These are phyloP conservation scores for Tetranychus piercei DNA, from an alignment of 2,888 invertebrate genomes.

Conservation along the genomic window DNA sequence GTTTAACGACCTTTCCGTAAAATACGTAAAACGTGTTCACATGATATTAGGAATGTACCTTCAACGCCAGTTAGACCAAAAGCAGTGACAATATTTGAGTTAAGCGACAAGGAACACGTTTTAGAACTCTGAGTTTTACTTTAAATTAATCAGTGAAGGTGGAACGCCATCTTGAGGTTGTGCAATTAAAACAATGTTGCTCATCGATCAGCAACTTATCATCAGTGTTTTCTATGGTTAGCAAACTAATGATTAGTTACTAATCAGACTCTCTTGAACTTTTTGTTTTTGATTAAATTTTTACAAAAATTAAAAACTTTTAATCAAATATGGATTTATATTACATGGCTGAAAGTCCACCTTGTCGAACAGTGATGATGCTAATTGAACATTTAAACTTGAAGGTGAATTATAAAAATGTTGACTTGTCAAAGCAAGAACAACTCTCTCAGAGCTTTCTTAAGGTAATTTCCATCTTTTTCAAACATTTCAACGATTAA, in stretches of 20 bases:
- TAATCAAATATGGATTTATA: constrained; percentile 12
- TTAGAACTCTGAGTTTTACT: constrained; percentile 88
- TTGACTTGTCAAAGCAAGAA: not conserved
- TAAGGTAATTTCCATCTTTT: constrained; percentile 25
- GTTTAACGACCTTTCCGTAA: constrained; percentile 83
- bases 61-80: constrained; percentile 87
- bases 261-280: too few species aligned
- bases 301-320: too few species aligned
- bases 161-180: too few species aligned
- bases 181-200: too few species aligned
- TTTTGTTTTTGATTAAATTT: too few species aligned
- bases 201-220: too few species aligned
- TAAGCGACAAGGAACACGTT: constrained; percentile 92
- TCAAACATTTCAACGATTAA: not conserved
- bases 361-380: constrained; percentile 8
- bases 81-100: constrained; percentile 85
- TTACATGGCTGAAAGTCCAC: constrained; percentile 13
- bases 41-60: constrained; percentile 80
- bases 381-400: not conserved
- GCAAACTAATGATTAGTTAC: too few species aligned
- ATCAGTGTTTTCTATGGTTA: too few species aligned
- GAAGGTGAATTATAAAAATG: not conserved
- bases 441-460: not conserved
- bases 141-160: too few species aligned
- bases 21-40: constrained; percentile 72